Percentiles rank a stretch among this genome's conserved stretches.
These are phyloP conservation scores for Cydia amplana DNA, from an alignment of 1,140 invertebrate species.

Conservation along the genomic window DNA sequence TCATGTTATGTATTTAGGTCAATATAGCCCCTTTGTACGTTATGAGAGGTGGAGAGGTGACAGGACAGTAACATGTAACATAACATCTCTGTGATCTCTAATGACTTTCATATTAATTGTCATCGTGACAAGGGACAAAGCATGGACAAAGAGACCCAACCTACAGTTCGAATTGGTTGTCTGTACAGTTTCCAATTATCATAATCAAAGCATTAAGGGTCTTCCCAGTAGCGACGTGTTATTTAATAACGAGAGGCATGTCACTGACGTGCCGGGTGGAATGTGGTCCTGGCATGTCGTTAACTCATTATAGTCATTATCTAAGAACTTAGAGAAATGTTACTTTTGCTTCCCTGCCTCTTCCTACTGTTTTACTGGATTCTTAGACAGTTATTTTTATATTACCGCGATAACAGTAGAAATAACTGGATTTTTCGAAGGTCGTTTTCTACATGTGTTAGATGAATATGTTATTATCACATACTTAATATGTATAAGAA, in stretches of 20 bases:
- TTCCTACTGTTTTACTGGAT: not conserved
- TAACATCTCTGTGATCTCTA: too few species aligned
- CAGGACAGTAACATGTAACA: too few species aligned
- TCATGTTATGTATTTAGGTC: too few species aligned
- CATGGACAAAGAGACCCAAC: not conserved
- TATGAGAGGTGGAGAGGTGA: too few species aligned
- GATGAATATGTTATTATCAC: too few species aligned
- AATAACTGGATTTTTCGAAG: not conserved
- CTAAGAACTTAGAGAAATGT: not conserved
- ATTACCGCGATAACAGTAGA: not conserved
- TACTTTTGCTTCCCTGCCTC: not conserved
- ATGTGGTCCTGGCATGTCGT: constrained; percentile 1
- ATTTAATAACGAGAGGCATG: constrained; percentile 1
- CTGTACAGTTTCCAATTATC: constrained; percentile 2
- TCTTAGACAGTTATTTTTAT: not conserved
- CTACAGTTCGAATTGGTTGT: not conserved
- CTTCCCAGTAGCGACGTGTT: not conserved
- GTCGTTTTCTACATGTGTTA: not conserved
- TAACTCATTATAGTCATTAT: not conserved
- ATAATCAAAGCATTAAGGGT: not conserved
- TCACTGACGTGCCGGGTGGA: not conserved
- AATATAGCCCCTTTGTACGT: too few species aligned
- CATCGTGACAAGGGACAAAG: not conserved
- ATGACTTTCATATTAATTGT: not conserved
- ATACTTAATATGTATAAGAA: too few species aligned